These are phyloP conservation scores for Eretmocerus hayati DNA, from an alignment of 2,888 invertebrate genomes.

Conservation along the genomic window DNA sequence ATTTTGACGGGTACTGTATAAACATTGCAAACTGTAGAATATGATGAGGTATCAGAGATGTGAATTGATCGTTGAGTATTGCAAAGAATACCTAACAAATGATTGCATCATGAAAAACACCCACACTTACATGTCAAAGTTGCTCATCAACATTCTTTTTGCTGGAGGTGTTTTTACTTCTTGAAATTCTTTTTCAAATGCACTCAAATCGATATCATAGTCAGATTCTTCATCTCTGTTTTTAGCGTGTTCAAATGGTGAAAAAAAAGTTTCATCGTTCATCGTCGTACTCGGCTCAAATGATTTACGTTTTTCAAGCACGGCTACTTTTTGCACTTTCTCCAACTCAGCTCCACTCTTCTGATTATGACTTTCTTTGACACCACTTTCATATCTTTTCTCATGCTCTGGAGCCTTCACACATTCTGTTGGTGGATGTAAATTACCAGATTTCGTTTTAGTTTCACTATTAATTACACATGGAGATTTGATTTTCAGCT, in stretches of 20 bases:
- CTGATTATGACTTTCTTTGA: too few species aligned
- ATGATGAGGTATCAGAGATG: too few species aligned
- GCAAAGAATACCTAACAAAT: too few species aligned
- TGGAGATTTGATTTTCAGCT: conserved; percentile 2
- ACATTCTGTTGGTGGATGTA: too few species aligned
- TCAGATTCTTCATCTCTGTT: conserved; percentile 6
- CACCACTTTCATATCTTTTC: too few species aligned
- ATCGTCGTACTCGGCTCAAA: conserved; percentile 3
- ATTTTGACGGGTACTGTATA: too few species aligned
- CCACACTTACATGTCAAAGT: conserved; percentile 30
- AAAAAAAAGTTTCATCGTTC: conserved; percentile 32
- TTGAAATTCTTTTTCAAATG: conserved; percentile 16
- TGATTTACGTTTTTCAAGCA: conserved; percentile 3
- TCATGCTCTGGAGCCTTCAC: too few species aligned
- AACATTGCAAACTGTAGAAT: too few species aligned
- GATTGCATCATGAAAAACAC: too few species aligned
- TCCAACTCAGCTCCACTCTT: too few species aligned
- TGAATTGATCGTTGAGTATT: too few species aligned
- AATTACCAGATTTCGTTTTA: background rate
- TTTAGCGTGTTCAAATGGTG: conserved; percentile 23
- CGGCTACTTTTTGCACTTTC: too few species aligned
- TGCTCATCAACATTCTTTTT: conserved; percentile 22
- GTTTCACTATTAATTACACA: conserved; percentile 1
- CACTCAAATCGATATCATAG: conserved; percentile 11
- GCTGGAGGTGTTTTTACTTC: conserved; percentile 15